Evolutionary conservation across 2,888 invertebrate species (phyloP).

Genomic region (Cabera pusaria): DNA sequence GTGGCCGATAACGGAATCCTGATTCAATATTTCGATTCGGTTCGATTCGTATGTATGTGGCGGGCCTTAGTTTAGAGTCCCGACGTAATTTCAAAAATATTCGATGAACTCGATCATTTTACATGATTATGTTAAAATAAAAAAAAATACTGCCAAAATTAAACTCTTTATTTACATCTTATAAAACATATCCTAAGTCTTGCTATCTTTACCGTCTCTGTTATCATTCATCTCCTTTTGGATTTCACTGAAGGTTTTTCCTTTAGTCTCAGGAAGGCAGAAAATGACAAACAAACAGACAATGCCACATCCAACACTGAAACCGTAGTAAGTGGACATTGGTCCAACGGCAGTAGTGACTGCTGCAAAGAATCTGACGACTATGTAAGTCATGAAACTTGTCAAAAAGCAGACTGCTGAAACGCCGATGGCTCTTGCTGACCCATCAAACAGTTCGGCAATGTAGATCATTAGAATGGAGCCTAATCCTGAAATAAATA

Average conservation of each 20-base stretch:
- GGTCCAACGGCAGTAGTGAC: constrained; percentile 46
- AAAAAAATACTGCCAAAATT: too few species aligned
- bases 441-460: constrained; percentile 58
- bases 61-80: too few species aligned
- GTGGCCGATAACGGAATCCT: too few species aligned
- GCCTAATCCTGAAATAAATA: constrained; percentile 52
- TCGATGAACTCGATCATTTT: too few species aligned
- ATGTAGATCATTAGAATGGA: constrained; percentile 52
- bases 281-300: constrained; percentile 43
- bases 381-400: constrained; percentile 10
- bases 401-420: constrained; percentile 25
- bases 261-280: constrained; percentile 63
- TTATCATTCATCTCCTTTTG: constrained; percentile 36
- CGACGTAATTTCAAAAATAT: too few species aligned
- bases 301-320: constrained; percentile 25
- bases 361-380: constrained; percentile 48
- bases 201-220: too few species aligned
- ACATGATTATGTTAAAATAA: too few species aligned
- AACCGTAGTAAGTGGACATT: constrained; percentile 50
- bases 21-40: too few species aligned
- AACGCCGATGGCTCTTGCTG: constrained; percentile 48
- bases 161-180: too few species aligned
- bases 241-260: constrained; percentile 57
- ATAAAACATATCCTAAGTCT: too few species aligned
- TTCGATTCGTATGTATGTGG: too few species aligned